Base-by-base conservation (phyloP, 2,113 vertebrate genomes). In the Onychostoma macrolepis region DNA sequence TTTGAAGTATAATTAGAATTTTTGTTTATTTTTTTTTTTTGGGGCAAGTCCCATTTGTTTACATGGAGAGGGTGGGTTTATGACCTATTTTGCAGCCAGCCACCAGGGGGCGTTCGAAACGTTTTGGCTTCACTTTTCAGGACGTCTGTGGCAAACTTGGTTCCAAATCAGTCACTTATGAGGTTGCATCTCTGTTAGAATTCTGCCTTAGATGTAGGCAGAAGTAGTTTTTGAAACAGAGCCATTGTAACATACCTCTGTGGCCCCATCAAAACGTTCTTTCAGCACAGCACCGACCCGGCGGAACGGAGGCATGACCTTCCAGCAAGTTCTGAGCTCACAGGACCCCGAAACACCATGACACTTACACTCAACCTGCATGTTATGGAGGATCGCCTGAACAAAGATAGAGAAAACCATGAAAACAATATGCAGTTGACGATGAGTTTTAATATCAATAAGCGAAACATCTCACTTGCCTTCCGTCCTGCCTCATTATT, bases 331-430 rank as follows among this genome's bases (percentile, higher is more conserved):
- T 86, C 83, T 89, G 80, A 95, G 88, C 90, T 96, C 90, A 2
- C 96, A 96, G 85, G 95, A 97, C 30, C 94, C 95, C 0, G 88
- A 96, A 87, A 96, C 91, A 0, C 95, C 94, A 0, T 94, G 95
- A 89, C 95, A 96, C 90, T 96, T 94, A 83, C 95, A 94, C 90
- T 95, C 94, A 80, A 95, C 91, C 89, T 95, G 95, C 95, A 93
- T 95, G 92, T 94, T 96, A 83, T 95, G 93, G 65, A 96, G 93
- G 75, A 96, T 95, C 36, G 94, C 94, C 95, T 96, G 86, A 21
- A 69, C 82, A 45, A 80, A 10, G 58, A n/a, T 69, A 21, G 61
- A 76, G 9, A 67, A 72, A 21, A 33, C 38, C 10, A 85, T 43
- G n/a, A 24, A 17, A 61, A 72, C 4, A 8, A 48, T 48, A n/a